These are phyloP conservation scores for Caenorhabditis sp. DNA, from an alignment of 2,888 invertebrate species.

Conservation along the genomic window DNA sequence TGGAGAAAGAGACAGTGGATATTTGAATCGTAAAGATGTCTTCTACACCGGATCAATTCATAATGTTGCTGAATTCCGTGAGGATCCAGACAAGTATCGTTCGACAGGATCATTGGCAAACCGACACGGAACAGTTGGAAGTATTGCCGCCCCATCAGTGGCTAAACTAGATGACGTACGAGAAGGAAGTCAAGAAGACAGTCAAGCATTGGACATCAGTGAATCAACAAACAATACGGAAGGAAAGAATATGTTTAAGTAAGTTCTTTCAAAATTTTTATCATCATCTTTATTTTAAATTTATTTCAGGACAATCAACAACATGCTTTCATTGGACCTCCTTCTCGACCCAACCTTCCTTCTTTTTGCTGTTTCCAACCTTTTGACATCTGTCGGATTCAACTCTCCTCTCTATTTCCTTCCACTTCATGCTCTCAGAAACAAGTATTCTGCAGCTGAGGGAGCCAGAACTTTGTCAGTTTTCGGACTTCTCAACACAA, in stretches of 20 bases:
- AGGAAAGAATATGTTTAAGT: constrained; percentile 54
- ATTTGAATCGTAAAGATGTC: constrained; percentile 79
- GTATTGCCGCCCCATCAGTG: constrained; percentile 36
- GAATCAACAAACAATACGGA: constrained; percentile 47
- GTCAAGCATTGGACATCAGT: constrained; percentile 30
- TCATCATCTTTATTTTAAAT: too few relatives aligned
- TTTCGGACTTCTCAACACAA: constrained; percentile 79
- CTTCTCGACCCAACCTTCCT: constrained; percentile 86
- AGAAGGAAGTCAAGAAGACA: constrained; percentile 46
- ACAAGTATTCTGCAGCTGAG: too few relatives aligned
- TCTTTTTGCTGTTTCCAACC: constrained; percentile 89
- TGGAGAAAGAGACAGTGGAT: constrained; percentile 58
- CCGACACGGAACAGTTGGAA: constrained; percentile 40
- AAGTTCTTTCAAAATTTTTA: neutral
- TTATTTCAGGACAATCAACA: constrained; percentile 58
- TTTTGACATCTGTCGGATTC: constrained; percentile 92
- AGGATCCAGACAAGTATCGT: constrained; percentile 60
- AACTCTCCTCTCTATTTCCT: constrained; percentile 88
- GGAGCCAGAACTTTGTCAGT: constrained; percentile 57
- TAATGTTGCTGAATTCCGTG: constrained; percentile 85
- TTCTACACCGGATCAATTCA: constrained; percentile 87
- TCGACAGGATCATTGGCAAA: constrained; percentile 51
- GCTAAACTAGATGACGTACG: constrained; percentile 48
- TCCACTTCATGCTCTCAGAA: constrained; percentile 60
- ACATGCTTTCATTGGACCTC: constrained; percentile 86